Percentiles rank a stretch among this genome's conserved stretches.
Conservation (phyloP, 2,888 invertebrate species). For the Lathronympha strigana region DNA sequence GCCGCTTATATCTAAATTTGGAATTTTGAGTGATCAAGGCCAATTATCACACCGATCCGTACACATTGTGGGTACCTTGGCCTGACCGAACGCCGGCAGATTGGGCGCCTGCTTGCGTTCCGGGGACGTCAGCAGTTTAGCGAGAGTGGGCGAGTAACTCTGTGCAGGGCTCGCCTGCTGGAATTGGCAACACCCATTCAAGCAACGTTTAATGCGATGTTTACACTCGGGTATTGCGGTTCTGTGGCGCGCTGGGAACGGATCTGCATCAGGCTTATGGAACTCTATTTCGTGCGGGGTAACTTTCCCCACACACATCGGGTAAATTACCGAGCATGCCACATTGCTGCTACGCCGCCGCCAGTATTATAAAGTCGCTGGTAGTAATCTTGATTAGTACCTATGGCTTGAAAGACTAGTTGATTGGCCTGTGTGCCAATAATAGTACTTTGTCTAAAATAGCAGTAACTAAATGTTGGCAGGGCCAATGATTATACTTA, state of each 20-base stretch:
- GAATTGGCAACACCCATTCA: constrained; percentile 83
- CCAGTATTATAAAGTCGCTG: no score
- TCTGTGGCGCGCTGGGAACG: constrained; percentile 14
- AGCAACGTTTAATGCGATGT: constrained; percentile 52
- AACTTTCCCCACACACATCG: no score
- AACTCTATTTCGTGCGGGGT: no score
- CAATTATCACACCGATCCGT: constrained; percentile 79
- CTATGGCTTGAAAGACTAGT: no score
- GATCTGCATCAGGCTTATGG: no score
- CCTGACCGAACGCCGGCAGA: constrained; percentile 81
- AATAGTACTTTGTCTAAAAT: no score
- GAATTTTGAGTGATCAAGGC: constrained; percentile 80
- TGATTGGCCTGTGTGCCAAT: no score
- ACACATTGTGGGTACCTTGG: constrained; percentile 78
- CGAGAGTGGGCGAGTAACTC: constrained; percentile 92
- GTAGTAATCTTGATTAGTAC: no score
- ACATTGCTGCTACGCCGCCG: no score
- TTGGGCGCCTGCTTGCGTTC: constrained; percentile 78
- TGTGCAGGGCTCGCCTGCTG: constrained; percentile 82
- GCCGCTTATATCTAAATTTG: constrained; percentile 76
- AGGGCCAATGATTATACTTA: no score
- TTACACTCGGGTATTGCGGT: constrained; percentile 14
- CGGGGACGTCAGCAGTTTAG: constrained; percentile 90
- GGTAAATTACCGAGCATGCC: neutral
- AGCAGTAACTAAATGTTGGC: no score